These are phyloP conservation scores for Nycticorax nycticorax DNA, from an alignment of 2,113 vertebrate species.

Conservation along the genomic window DNA sequence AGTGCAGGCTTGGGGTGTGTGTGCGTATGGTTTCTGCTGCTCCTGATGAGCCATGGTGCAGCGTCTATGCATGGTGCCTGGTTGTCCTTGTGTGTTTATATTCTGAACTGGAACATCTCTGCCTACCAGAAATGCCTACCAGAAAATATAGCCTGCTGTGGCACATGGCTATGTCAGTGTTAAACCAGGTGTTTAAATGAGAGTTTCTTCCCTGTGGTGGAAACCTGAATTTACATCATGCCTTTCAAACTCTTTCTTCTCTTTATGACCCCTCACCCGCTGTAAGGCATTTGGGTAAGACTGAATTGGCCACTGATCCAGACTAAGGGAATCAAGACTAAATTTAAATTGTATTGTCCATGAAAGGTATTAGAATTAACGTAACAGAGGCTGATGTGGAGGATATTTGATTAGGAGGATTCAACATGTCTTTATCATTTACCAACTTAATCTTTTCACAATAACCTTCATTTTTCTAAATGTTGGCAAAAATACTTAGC, in stretches of 20 bases:
- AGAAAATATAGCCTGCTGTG: background rate
- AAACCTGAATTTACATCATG: background rate
- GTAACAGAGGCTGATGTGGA: background rate
- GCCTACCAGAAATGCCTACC: background rate
- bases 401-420: background rate
- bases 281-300: background rate
- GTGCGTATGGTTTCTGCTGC: background rate
- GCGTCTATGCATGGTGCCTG: rapidly evolving
- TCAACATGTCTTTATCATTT: background rate
- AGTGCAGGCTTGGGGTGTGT: background rate
- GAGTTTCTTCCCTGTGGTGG: background rate
- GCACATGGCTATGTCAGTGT: rapidly evolving
- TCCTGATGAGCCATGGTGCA: background rate
- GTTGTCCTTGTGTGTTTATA: rapidly evolving
- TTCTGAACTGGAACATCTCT: rapidly evolving
- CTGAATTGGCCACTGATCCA: background rate
- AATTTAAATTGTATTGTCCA: background rate
- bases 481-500: background rate
- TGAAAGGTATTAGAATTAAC: background rate
- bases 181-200: background rate
- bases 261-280: background rate
- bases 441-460: background rate
- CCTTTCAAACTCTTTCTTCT: background rate
- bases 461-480: background rate
- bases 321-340: background rate